Evolutionary conservation across 2,888 invertebrate species (phyloP).

Genomic region (Sminthurides aquaticus): DNA sequence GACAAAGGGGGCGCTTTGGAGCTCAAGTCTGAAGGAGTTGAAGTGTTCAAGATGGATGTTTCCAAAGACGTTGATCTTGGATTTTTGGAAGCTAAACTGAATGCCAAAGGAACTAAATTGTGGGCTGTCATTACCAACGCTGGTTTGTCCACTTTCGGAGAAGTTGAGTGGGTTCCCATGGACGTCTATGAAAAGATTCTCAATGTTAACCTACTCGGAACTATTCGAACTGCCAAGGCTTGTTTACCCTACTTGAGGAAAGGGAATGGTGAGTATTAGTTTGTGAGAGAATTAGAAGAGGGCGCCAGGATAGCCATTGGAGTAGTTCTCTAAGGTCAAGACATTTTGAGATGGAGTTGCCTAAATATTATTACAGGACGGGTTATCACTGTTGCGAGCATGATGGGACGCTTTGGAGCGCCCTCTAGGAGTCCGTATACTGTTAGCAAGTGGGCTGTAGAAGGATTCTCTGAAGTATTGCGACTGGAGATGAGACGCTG

Average conservation of each 20-base stretch:
- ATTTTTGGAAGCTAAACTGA: conserved; percentile 2
- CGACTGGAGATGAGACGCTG: conserved; percentile 70
- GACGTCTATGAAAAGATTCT: conserved; percentile 29
- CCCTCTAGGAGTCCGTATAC: conserved; percentile 76
- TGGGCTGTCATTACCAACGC: conserved; percentile 88
- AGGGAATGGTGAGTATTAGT: conserved; percentile 5
- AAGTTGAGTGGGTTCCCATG: conserved; percentile 47
- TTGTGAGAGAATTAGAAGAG: background rate
- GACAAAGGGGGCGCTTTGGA: conserved; percentile 40
- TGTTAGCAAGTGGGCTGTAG: conserved; percentile 64
- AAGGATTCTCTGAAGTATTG: conserved; percentile 70
- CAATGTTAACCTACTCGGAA: conserved; percentile 49
- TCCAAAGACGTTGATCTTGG: conserved; percentile 44
- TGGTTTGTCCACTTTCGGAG: conserved; percentile 51
- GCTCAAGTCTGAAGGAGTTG: conserved; percentile 41
- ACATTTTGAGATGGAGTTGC: background rate
- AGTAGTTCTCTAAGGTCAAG: no score
- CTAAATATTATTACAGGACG: conserved; percentile 49
- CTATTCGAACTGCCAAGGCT: conserved; percentile 46
- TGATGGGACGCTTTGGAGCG: conserved; percentile 69
- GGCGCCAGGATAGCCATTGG: no score
- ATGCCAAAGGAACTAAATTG: conserved; percentile 46
- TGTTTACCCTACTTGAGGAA: conserved; percentile 9
- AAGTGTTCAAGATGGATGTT: conserved; percentile 47
- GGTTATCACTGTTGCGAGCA: conserved; percentile 70